Evolutionary conservation across 2,888 invertebrate genomes (phyloP), one percentile per base, ranked within the genome.

Genomic region (Leuctra nigra): DNA sequence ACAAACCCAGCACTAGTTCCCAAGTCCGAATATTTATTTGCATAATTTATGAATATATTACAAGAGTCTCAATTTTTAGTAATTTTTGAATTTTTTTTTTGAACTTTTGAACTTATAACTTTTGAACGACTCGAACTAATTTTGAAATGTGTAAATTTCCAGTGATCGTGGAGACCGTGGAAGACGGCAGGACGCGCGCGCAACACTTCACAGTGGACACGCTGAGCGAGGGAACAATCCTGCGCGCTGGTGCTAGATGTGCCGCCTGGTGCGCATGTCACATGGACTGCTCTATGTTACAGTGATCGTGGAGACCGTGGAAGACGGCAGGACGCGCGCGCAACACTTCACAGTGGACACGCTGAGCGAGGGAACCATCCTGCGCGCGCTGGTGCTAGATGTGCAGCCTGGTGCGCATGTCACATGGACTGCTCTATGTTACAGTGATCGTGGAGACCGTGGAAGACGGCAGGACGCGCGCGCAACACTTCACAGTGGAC

Each of bases 321-420:
- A 71, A 44, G 77, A 80, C 13, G 82, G 79, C 9, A 72, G 77
- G 58, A 68, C 78, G 2, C 76, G 79, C 57, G 74, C 77, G 9
- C 81, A 83, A 56, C 81, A 83, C 58, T 80, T 85, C 70, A 75
- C 77, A 4, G 75, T 85, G 22, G 80, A 80, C 24, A 73, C 76
- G 11, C 68, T 82, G 48, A 72, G 77, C 48, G 76, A 77, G 18
- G 74, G 76, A 1, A 74, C 77, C 3, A 68, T 80, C 0, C 73
- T 83, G 3, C 73, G 80, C 54, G 80, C 80, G 11, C 70, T 84
- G 22, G 72, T 81, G 36, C 64, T 82, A 46, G 68, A 73, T 11
- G 72, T 82, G 2, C 74, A 77, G 60, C 78, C 80, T 0, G 75
- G 78, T 1, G 78, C 79, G 1, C 77, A 76, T 61, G 77, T 85